These are phyloP conservation scores for Takifugu flavidus DNA, from an alignment of 2,113 vertebrate genomes.

Conservation along the genomic window DNA sequence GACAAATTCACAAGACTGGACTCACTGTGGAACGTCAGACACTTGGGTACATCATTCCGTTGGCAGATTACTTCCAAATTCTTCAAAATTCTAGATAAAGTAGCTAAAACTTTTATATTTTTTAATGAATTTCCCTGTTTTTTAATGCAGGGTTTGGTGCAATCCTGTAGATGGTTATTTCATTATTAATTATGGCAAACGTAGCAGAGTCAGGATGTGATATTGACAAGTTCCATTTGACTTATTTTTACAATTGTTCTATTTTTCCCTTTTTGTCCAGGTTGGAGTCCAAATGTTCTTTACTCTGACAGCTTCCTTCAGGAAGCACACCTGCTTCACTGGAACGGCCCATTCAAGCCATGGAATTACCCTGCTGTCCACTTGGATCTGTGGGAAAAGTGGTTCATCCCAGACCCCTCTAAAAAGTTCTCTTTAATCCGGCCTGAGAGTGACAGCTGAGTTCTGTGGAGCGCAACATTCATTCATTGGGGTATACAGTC, in stretches of 20 bases:
- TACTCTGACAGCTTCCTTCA: constrained; percentile 84
- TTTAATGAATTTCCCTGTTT: too few species aligned
- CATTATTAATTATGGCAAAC: neutral
- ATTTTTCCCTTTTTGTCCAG: constrained; percentile 57
- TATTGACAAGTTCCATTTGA: neutral
- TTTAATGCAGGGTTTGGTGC: too few species aligned
- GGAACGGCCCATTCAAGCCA: constrained; percentile 94
- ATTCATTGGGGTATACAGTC: too few species aligned
- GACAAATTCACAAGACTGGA: constrained; percentile 83
- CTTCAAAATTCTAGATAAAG: too few species aligned
- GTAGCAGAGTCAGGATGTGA: neutral
- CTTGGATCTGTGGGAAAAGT: constrained; percentile 89
- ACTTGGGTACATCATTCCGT: constrained; percentile 79
- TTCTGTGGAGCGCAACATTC: constrained; percentile 27
- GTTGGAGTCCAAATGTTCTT: constrained; percentile 87
- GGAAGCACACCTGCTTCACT: constrained; percentile 89
- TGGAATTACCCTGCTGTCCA: constrained; percentile 89
- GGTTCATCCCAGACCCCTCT: constrained; percentile 93
- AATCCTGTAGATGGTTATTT: neutral
- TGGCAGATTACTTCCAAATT: too few species aligned
- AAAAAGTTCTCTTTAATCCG: constrained; percentile 81
- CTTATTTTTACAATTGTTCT: neutral
- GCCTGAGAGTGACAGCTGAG: constrained; percentile 56
- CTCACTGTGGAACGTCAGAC: constrained; percentile 90
- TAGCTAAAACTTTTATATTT: too few species aligned